Evolutionary conservation across 92 coral and sea anemone species (phyloP).

Genomic region (Phymanthus crucifer): DNA sequence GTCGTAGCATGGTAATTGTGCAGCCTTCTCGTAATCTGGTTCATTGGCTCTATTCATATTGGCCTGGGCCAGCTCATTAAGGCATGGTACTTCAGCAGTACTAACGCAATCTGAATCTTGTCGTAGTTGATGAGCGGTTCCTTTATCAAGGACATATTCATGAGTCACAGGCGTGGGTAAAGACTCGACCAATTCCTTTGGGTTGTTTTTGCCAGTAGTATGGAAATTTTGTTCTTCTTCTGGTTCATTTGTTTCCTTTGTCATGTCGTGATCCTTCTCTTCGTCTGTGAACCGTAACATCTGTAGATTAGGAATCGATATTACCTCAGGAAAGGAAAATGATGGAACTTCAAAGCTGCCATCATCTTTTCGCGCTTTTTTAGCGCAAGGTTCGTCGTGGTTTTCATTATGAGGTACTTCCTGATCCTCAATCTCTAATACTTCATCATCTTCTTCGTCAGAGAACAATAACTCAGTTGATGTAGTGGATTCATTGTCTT

Average conservation of each 20-base stretch:
- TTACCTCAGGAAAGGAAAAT: constrained; percentile 18
- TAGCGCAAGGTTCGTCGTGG: constrained; percentile 4
- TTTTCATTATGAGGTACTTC: constrained; percentile 18
- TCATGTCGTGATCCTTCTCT: neutral
- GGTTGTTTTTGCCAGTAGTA: neutral
- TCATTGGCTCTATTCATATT: too few species aligned
- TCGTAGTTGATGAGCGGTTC: too few species aligned
- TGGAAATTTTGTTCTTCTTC: neutral
- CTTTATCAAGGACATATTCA: neutral
- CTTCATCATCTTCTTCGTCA: constrained; percentile 21
- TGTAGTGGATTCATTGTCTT: constrained; percentile 38
- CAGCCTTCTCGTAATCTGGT: too few species aligned
- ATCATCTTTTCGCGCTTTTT: constrained; percentile 7
- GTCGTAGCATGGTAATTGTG: too few species aligned
- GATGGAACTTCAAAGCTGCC: constrained; percentile 4
- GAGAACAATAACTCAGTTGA: constrained; percentile 43
- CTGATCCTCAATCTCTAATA: constrained; percentile 9
- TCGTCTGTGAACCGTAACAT: neutral
- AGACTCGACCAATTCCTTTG: too few species aligned
- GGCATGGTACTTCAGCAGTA: too few species aligned
- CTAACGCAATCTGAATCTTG: neutral
- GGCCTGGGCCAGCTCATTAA: too few species aligned
- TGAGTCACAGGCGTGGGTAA: neutral
- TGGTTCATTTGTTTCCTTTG: neutral
- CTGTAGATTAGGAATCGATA: constrained; percentile 17